Percentiles rank a stretch among this genome's conserved stretches.
phyloP scores from a whole-genome alignment of 2,888 invertebrate genomes.

The Cephus runcator region DNA sequence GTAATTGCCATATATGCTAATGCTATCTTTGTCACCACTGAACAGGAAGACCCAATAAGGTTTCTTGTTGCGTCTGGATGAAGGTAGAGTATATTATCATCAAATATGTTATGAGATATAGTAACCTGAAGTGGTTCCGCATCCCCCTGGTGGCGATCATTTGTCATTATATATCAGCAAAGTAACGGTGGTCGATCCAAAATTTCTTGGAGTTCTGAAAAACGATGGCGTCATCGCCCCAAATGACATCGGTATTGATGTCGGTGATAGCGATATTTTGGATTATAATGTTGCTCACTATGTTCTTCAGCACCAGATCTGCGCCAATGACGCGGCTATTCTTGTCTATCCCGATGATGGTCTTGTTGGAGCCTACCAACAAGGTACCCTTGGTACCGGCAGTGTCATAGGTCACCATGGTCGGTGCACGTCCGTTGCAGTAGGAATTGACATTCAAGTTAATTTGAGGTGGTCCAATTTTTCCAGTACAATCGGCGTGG shows the following conservation, averaged over 20 bases:
- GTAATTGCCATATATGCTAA: background rate
- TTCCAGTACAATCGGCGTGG: background rate
- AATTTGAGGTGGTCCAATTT: background rate
- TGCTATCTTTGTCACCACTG: background rate
- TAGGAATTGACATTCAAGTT: background rate
- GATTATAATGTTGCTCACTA: background rate
- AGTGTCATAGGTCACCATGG: background rate
- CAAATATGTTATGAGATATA: background rate
- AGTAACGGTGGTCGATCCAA: background rate
- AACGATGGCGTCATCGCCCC: background rate
- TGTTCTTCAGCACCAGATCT: background rate
- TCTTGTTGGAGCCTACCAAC: background rate
- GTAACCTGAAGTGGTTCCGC: background rate
- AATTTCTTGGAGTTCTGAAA: background rate
- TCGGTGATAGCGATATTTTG: background rate
- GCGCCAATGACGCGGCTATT: background rate
- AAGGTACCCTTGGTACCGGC: background rate
- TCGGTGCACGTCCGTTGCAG: background rate
- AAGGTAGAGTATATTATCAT: background rate
- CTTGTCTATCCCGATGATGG: background rate
- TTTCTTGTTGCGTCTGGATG: background rate
- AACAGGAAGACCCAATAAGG: background rate
- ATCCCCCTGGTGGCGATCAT: background rate
- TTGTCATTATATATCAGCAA: background rate
- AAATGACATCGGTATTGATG: background rate